Conservation (phyloP, 2,888 invertebrate species). For the Fabriciana adippe region DNA sequence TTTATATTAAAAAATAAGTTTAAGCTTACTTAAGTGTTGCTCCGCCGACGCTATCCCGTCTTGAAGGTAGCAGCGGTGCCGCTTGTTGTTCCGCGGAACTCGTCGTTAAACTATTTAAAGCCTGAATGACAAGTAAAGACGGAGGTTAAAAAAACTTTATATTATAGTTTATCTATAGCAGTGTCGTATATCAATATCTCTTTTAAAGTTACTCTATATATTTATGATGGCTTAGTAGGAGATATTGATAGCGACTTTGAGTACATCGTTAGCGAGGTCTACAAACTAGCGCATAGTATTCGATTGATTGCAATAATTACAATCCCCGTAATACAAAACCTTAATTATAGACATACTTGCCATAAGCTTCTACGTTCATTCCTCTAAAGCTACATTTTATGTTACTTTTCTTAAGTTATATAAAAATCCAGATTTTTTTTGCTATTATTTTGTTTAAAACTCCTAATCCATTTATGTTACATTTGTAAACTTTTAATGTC, state of each 20-base stretch:
- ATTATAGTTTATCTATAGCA: not conserved
- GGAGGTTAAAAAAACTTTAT: not conserved
- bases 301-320: not conserved
- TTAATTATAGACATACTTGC: too few species aligned
- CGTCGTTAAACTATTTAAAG: slow-evolving; percentile 89
- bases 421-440: too few species aligned
- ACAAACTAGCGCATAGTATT: not conserved
- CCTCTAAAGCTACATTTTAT: slow-evolving; percentile 20
- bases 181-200: not conserved
- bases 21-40: slow-evolving; percentile 80
- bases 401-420: too few species aligned
- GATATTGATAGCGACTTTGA: not conserved
- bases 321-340: not conserved
- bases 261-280: slow-evolving; percentile 2
- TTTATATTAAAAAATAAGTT: not conserved
- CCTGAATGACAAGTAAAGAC: slow-evolving; percentile 72
- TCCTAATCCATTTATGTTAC: too few species aligned
- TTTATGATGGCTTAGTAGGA: too few species aligned
- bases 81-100: slow-evolving; percentile 80
- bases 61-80: slow-evolving; percentile 85
- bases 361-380: slow-evolving; percentile 28
- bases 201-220: too few species aligned
- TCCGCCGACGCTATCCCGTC: slow-evolving; percentile 84
- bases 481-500: too few species aligned
- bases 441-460: too few species aligned